phyloP scores from a whole-genome alignment of 2,797 vertebrate species.

The Triplophysa yarkandensis region DNA sequence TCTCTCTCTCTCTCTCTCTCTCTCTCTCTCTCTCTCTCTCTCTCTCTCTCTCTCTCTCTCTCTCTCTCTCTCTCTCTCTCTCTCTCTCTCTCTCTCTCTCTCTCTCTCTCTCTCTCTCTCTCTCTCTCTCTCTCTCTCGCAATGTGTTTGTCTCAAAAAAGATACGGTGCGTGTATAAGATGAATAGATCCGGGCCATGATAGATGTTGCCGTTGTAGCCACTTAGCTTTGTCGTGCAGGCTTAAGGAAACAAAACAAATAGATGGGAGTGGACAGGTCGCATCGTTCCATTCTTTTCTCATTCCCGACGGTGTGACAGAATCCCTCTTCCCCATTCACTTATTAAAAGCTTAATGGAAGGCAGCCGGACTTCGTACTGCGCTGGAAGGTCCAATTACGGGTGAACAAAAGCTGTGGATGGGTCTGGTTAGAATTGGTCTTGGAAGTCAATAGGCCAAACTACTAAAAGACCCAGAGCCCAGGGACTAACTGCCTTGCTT shows the following conservation, averaged over 20 bases:
- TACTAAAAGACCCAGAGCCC: slow-evolving; percentile 33
- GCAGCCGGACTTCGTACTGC: slow-evolving; percentile 66
- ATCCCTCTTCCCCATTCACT: slow-evolving; percentile 58
- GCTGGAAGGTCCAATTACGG: slow-evolving; percentile 75
- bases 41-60: slow-evolving; percentile 21
- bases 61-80: slow-evolving; percentile 22
- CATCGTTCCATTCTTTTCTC: slow-evolving; percentile 44
- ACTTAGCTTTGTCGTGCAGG: slow-evolving; percentile 41
- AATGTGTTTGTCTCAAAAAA: slow-evolving; percentile 41
- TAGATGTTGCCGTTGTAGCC: slow-evolving; percentile 48
- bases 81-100: slow-evolving; percentile 20
- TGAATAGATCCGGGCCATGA: slow-evolving; percentile 57
- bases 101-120: slow-evolving; percentile 22
- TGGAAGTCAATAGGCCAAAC: slow-evolving; percentile 39
- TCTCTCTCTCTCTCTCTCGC: slow-evolving; percentile 17
- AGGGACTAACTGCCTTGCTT: slow-evolving; percentile 41
- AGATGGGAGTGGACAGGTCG: slow-evolving; percentile 38
- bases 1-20: slow-evolving; percentile 22
- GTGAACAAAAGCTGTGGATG: slow-evolving; percentile 55
- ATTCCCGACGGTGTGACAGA: slow-evolving; percentile 32
- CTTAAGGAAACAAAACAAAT: slow-evolving; percentile 53
- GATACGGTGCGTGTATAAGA: slow-evolving; percentile 43
- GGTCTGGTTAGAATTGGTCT: slow-evolving; percentile 30
- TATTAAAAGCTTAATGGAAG: slow-evolving; percentile 75
- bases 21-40: slow-evolving; percentile 15